Conservation (phyloP, 2,888 invertebrate genomes). For the Brassicogethes aeneus region DNA sequence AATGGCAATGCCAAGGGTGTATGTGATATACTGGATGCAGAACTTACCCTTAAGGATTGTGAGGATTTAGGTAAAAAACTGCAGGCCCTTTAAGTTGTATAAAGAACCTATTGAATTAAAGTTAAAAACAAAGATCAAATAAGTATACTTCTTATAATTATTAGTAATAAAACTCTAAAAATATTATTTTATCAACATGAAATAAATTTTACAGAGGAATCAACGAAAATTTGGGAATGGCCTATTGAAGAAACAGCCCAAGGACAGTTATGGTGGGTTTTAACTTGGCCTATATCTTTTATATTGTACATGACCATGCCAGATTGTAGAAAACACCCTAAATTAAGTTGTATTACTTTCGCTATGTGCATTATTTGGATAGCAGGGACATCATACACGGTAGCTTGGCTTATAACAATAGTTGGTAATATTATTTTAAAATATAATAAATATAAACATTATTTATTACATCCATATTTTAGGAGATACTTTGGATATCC, state of each 20-base stretch:
- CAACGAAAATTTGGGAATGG: constrained; percentile 48
- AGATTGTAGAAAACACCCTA: constrained; percentile 56
- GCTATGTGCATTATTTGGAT: constrained; percentile 77
- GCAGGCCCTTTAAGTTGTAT: too few species aligned
- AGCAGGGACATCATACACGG: constrained; percentile 68
- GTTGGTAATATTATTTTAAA: constrained; percentile 48
- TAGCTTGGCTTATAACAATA: constrained; percentile 77
- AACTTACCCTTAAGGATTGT: constrained; percentile 37
- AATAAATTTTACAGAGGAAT: constrained; percentile 26
- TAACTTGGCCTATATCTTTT: constrained; percentile 68
- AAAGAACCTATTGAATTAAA: too few species aligned
- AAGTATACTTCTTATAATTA: too few species aligned
- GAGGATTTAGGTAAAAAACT: constrained; percentile 35
- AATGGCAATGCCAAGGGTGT: constrained; percentile 20
- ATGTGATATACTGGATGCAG: constrained; percentile 27
- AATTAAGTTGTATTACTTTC: constrained; percentile 61
- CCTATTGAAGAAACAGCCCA: constrained; percentile 42
- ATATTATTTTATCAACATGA: too few species aligned
- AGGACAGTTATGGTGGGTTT: constrained; percentile 48
- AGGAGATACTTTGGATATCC: constrained; percentile 71
- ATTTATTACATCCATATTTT: constrained; percentile 8
- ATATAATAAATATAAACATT: too few species aligned
- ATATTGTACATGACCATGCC: constrained; percentile 67
- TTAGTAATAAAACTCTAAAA: too few species aligned
- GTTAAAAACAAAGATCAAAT: too few species aligned